Evolutionary conservation across 2,888 invertebrate species (phyloP).

Genomic region (Apodemia hepburni): DNA sequence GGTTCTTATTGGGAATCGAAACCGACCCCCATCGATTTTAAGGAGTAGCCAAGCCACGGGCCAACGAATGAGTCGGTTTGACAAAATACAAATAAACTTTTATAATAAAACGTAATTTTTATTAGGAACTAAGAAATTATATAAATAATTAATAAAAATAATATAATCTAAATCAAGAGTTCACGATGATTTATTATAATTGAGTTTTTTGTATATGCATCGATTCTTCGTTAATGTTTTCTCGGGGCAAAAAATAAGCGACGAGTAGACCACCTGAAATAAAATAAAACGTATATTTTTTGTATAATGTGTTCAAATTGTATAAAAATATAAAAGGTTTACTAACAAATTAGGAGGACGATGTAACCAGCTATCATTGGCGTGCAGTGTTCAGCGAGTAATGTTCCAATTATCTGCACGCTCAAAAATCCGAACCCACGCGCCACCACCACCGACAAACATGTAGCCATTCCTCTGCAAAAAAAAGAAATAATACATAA

Average conservation of each 20-base stretch:
- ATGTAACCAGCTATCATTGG: conserved; percentile 54
- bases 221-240: conserved; percentile 27
- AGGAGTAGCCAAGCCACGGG: no score
- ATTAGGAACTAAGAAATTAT: no score
- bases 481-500: not conserved
- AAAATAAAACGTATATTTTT: conserved; percentile 25
- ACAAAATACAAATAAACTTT: no score
- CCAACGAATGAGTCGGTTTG: no score
- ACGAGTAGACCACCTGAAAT: conserved; percentile 55
- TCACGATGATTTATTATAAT: not conserved
- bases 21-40: no score
- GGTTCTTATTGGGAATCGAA: no score
- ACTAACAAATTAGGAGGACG: conserved; percentile 50
- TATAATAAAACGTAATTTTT: no score
- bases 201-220: conserved; percentile 15
- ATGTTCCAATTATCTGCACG: conserved; percentile 55
- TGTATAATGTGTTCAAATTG: conserved; percentile 37
- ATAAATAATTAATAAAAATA: no score
- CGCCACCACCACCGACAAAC: conserved; percentile 60
- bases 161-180: no score
- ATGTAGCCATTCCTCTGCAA: conserved; percentile 63
- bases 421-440: conserved; percentile 64
- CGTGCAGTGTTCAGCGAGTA: conserved; percentile 50
- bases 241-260: conserved; percentile 49
- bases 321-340: conserved; percentile 8